Evolutionary conservation across 2,113 vertebrate species (phyloP), one percentile per base, ranked within the genome.

Genomic region (Heptranchias perlo): DNA sequence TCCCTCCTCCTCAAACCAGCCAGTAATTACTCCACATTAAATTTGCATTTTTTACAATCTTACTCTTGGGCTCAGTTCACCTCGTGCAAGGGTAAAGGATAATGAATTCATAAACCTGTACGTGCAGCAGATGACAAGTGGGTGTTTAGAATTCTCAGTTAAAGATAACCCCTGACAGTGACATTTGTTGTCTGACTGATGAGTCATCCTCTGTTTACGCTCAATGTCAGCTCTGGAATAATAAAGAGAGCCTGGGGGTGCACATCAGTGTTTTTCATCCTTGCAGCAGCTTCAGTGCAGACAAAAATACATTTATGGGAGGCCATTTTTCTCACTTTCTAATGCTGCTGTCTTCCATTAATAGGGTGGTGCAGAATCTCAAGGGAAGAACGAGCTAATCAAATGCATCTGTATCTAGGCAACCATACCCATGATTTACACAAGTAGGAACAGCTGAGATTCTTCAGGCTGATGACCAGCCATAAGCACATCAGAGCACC

Each of bases 331-430:
- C 95, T 96, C 96, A 73, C 73, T 96, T 96, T 73, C 47, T 16
- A 44, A 54, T 96, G 96, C 96, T 91, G 64, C 96, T 91, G 84
- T 91, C 64, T 73, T 65, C 96, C 96, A 96, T 76, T 96, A 96
- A 96, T 73, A 92, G 64, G 86, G 92, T 96, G 89, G 96, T 97
- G 96, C 96, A 97, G 97, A 95, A 96, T 96, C 65, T 96, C 96
- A 23, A 10, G 91, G 94, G 73, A 86, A 47, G 28, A 73, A 25
- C 65, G 96, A 87, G 96, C 96, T 96, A 96, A 97, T 96, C 96
- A 95, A 91, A 95, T 82, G 89, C 96, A 96, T 96, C 96, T 95
- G 96, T 97, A 96, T 97, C 97, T 96, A 97, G 97, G 97, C 97
- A 96, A 97, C 97, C 97, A 96, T 96, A 96, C 54, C 96, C 95